Evolutionary conservation across 2,888 invertebrate genomes (phyloP), one percentile per base, ranked within the genome.

Genomic region (Scrobipalpa atriplicella): DNA sequence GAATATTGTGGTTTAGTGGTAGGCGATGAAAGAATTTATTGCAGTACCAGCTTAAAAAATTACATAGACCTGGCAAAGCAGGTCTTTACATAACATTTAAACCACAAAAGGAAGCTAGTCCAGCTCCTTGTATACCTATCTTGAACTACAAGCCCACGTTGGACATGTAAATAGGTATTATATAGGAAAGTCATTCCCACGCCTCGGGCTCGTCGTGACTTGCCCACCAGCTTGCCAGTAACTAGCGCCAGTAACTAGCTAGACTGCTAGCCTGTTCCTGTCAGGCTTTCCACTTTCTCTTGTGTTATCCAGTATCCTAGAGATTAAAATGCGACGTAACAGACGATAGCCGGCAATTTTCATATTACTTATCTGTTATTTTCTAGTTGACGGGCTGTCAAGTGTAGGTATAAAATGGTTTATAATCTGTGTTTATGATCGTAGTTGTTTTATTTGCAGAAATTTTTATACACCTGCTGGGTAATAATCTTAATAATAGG

Each of bases 231-330:
- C 77, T 70, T 74, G 78, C 43, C 54, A 21, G 65, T 47, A 63
- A 63, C 58, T 62, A 62, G 64, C 62, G 64, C 62, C 54, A 62
- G 64, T 66, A 62, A 67, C 69, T 66, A 52, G 19, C 38, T 62
- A 47, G 47, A 29, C 81, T 78, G 77, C 78, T n/a, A n/a, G n/a
- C n/a, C n/a, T 64, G 61, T 67, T 71, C 71, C 68, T 67, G 64
- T 68, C 56, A 18, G 54, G 69, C 73, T 83, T 82, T 83, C 80
- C 70, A 82, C 86, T 86, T 86, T 86, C 86, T 80, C 81, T 72
- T 69, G 13, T 19, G 13, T 69, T 70, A 72, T 72, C 73, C 69
- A 72, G 68, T 71, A 71, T 73, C 73, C 72, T 74, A 68, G 69
- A 73, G 70, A 75, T 77, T 72, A 73, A n/a, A 72, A 72, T 68